These are phyloP conservation scores for Atlantisia rogersi DNA, from an alignment of 2,113 vertebrate genomes.

Conservation along the genomic window DNA sequence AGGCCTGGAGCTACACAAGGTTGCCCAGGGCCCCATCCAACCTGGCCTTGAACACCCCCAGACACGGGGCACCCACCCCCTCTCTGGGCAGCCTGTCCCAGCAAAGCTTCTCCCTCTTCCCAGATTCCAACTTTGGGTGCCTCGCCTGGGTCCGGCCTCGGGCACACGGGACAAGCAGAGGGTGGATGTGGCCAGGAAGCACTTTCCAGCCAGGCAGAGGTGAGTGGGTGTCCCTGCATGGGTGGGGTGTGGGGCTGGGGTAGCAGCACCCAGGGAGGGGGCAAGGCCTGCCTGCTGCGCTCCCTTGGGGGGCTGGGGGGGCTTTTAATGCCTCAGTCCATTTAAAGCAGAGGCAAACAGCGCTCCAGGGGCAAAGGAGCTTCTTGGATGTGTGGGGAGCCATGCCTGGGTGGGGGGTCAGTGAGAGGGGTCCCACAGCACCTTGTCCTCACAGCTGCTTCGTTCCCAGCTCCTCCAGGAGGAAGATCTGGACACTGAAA, in stretches of 20 bases:
- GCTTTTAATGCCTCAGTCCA: not conserved
- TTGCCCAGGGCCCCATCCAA: too few relatives aligned
- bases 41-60: too few relatives aligned
- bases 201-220: slow-evolving; percentile 29
- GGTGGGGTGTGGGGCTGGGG: not conserved
- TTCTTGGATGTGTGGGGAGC: rapidly evolving
- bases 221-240: not conserved
- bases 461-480: slow-evolving; percentile 49
- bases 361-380: not conserved
- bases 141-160: not conserved
- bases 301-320: rapidly evolving
- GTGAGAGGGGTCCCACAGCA: not conserved
- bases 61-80: too few relatives aligned
- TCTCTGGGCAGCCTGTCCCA: too few relatives aligned
- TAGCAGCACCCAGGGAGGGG: not conserved
- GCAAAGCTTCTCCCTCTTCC: not conserved
- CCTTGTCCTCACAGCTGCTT: not conserved
- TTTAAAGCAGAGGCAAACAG: not conserved
- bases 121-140: not conserved
- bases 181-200: not conserved
- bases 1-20: too few relatives aligned
- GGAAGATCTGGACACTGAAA: slow-evolving; percentile 66
- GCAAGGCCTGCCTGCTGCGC: not conserved
- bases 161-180: not conserved
- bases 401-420: not conserved